These are phyloP conservation scores for Thecophora atra DNA, from an alignment of 2,888 invertebrate species.

Conservation along the genomic window DNA sequence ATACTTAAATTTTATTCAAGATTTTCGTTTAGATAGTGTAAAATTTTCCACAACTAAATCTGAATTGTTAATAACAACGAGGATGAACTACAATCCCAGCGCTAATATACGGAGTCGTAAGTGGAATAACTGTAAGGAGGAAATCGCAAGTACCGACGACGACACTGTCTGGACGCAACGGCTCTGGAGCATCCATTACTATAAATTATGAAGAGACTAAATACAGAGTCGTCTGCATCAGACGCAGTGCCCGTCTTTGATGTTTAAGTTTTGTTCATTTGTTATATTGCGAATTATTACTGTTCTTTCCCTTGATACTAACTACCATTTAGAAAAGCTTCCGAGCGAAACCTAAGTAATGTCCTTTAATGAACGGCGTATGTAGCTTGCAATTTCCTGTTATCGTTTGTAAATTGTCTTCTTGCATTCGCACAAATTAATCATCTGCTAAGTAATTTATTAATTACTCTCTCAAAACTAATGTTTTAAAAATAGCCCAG, in stretches of 20 bases:
- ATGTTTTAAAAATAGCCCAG: slow-evolving; percentile 51
- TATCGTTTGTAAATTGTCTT: slow-evolving; percentile 34
- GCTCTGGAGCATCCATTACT: not conserved
- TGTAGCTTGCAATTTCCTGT: slow-evolving; percentile 56
- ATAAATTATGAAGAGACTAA: not conserved
- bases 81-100: slow-evolving; percentile 64
- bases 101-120: slow-evolving; percentile 64
- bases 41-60: not conserved
- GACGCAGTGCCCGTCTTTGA: not conserved
- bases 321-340: slow-evolving; percentile 33
- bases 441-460: slow-evolving; percentile 3
- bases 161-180: not conserved
- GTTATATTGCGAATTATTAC: slow-evolving; percentile 9
- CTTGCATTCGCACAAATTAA: too few relatives aligned
- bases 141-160: slow-evolving; percentile 55
- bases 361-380: slow-evolving; percentile 38
- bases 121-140: slow-evolving; percentile 64
- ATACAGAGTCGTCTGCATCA: not conserved
- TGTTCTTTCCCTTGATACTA: slow-evolving; percentile 14
- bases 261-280: slow-evolving; percentile 13
- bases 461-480: slow-evolving; percentile 36
- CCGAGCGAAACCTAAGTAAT: not conserved
- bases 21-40: not conserved
- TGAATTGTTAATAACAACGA: not conserved
- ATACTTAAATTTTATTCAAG: slow-evolving; percentile 19